These are phyloP conservation scores for Diplodus puntazzo DNA, from an alignment of 2,797 vertebrate genomes.

Conservation along the genomic window DNA sequence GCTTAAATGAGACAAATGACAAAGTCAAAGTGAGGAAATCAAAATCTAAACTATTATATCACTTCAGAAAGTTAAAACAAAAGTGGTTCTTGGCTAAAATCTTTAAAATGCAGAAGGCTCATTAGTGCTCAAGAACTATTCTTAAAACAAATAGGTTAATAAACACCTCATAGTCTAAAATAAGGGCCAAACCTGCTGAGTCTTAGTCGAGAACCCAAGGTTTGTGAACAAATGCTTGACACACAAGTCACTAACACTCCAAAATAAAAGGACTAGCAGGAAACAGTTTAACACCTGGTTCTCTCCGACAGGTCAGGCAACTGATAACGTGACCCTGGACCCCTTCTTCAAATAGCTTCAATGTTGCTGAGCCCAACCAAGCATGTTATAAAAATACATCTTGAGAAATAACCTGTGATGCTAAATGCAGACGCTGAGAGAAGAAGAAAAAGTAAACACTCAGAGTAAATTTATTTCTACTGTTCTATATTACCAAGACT, in stretches of 20 bases:
- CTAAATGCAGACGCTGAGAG: conserved; percentile 32
- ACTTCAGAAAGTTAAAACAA: background rate
- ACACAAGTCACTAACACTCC: conserved; percentile 26
- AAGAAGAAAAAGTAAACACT: conserved; percentile 23
- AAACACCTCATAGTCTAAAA: background rate
- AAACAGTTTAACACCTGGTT: conserved; percentile 66
- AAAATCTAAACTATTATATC: background rate
- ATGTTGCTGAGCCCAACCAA: conserved; percentile 60
- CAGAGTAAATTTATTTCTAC: conserved; percentile 13
- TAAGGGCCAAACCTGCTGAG: background rate
- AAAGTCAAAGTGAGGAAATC: background rate
- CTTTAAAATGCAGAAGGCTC: background rate
- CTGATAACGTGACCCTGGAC: conserved; percentile 68
- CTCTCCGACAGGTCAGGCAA: conserved; percentile 63
- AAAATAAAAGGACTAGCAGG: conserved; percentile 59
- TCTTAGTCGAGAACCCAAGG: background rate
- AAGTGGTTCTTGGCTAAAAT: background rate
- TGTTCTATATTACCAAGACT: conserved; percentile 1
- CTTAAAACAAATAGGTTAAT: background rate
- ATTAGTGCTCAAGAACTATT: background rate
- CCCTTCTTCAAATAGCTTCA: conserved; percentile 73
- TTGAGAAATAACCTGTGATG: conserved; percentile 57
- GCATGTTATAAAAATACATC: conserved; percentile 68
- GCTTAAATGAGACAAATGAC: background rate
- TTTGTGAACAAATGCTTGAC: conserved; percentile 14